A percentile compares a stretch with the other conserved stretches of the same genome.
These are phyloP conservation scores for Galerucella calmariensis DNA, from an alignment of 2,888 invertebrate genomes.

Conservation along the genomic window DNA sequence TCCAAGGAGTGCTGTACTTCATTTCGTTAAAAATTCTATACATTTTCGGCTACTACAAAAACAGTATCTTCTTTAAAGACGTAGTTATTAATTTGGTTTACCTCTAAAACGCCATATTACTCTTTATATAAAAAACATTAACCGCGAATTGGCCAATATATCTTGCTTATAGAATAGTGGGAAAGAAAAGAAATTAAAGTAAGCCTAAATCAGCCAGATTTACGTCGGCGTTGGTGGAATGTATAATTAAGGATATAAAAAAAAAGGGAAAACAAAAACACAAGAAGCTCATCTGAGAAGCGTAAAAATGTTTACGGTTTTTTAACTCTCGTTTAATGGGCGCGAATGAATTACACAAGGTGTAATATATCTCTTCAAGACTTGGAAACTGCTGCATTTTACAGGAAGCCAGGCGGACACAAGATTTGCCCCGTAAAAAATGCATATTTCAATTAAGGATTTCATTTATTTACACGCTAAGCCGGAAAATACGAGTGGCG, in stretches of 20 bases:
- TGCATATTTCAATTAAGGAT: slow-evolving; percentile 43
- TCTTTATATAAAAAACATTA: background rate
- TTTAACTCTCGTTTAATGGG: slow-evolving; percentile 61
- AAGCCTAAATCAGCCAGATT: slow-evolving; percentile 56
- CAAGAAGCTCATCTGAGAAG: slow-evolving; percentile 52
- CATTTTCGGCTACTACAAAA: background rate
- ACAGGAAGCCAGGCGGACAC: slow-evolving; percentile 51
- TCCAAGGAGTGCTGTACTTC: too few relatives aligned
- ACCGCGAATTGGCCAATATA: slow-evolving; percentile 44
- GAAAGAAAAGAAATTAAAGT: slow-evolving; percentile 52
- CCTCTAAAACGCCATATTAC: background rate
- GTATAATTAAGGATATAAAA: slow-evolving; percentile 45
- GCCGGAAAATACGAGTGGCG: slow-evolving; percentile 23
- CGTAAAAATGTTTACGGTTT: slow-evolving; percentile 63
- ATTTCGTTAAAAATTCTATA: too few relatives aligned
- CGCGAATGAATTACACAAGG: slow-evolving; percentile 60
- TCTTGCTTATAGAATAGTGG: slow-evolving; percentile 50
- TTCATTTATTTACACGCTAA: slow-evolving; percentile 36
- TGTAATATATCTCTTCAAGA: slow-evolving; percentile 59
- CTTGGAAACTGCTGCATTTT: slow-evolving; percentile 55
- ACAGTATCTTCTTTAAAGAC: background rate
- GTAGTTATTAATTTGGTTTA: background rate
- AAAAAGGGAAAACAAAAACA: slow-evolving; percentile 47
- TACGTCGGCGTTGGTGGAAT: slow-evolving; percentile 40
- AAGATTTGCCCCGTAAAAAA: slow-evolving; percentile 51